Conservation (phyloP, 2,888 invertebrate genomes). For the Labia minor region DNA sequence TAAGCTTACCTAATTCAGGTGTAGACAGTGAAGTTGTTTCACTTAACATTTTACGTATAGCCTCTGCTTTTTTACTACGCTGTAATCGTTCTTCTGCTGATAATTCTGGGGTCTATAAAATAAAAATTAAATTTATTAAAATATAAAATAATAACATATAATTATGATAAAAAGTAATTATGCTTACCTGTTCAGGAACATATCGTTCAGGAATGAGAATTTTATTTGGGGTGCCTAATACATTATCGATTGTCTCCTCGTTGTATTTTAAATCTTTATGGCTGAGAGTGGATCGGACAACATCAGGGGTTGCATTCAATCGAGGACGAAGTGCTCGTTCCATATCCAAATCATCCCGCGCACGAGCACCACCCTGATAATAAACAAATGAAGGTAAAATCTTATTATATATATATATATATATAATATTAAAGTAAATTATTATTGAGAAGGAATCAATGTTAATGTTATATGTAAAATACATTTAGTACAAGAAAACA, state of each 20-base stretch:
- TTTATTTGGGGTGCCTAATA: slow-evolving; percentile 78
- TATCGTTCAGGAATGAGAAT: slow-evolving; percentile 86
- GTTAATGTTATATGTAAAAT: no score
- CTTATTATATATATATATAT: no score
- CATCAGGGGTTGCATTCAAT: slow-evolving; percentile 66
- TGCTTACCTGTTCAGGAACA: slow-evolving; percentile 73
- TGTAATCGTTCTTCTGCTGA: slow-evolving; percentile 76
- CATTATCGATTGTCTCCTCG: slow-evolving; percentile 72
- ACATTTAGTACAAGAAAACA: no score
- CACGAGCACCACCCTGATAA: slow-evolving; percentile 43
- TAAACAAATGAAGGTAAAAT: slow-evolving; percentile 20
- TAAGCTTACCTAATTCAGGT: slow-evolving; percentile 25
- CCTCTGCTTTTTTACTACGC: slow-evolving; percentile 76
- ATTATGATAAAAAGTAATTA: no score
- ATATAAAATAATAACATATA: no score
- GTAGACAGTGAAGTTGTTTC: slow-evolving; percentile 48
- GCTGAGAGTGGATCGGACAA: slow-evolving; percentile 66
- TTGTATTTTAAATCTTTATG: slow-evolving; percentile 55
- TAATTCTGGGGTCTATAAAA: slow-evolving; percentile 58
- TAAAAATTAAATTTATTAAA: background rate
- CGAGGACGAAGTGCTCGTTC: slow-evolving; percentile 66
- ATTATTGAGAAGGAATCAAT: no score
- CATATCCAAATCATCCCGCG: slow-evolving; percentile 78
- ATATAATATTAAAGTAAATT: no score
- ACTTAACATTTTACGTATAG: slow-evolving; percentile 81